Evolutionary conservation across 2,113 vertebrate species (phyloP).

Genomic region (Athene noctua): DNA sequence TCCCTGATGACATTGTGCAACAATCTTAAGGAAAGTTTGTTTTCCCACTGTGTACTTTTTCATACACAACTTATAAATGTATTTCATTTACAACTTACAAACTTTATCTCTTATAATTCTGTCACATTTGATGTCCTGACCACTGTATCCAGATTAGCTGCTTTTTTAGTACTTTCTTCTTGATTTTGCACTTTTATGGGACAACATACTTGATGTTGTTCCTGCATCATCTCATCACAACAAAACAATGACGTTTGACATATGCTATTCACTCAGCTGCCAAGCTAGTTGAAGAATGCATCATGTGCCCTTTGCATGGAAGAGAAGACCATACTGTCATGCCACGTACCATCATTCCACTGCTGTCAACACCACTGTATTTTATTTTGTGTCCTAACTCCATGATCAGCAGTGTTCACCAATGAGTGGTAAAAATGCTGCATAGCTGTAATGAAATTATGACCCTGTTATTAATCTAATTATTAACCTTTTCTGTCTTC

Average conservation of each 20-base stretch:
- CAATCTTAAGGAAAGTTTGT: not conserved
- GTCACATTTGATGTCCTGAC: not conserved
- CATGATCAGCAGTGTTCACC: fast-evolving
- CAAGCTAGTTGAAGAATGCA: not conserved
- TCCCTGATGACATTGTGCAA: constrained; percentile 30
- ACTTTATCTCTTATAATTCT: not conserved
- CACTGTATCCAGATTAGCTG: not conserved
- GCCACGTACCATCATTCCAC: not conserved
- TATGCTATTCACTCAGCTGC: not conserved
- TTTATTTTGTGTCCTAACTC: not conserved
- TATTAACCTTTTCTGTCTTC: not conserved
- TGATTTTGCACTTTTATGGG: not conserved
- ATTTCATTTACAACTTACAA: not conserved
- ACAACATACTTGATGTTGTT: not conserved
- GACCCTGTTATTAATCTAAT: not conserved
- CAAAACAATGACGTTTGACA: not conserved
- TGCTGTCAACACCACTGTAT: not conserved
- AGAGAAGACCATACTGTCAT: not conserved
- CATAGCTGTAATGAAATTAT: not conserved
- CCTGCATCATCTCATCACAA: not conserved
- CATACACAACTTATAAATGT: not conserved
- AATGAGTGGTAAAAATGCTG: not conserved
- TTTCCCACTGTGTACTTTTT: not conserved
- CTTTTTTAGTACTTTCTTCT: not conserved
- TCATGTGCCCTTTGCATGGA: not conserved